A percentile compares a stretch with the other conserved stretches of the same genome.
Conservation (phyloP, 2,113 vertebrate species). For the Amia ocellicauda region DNA sequence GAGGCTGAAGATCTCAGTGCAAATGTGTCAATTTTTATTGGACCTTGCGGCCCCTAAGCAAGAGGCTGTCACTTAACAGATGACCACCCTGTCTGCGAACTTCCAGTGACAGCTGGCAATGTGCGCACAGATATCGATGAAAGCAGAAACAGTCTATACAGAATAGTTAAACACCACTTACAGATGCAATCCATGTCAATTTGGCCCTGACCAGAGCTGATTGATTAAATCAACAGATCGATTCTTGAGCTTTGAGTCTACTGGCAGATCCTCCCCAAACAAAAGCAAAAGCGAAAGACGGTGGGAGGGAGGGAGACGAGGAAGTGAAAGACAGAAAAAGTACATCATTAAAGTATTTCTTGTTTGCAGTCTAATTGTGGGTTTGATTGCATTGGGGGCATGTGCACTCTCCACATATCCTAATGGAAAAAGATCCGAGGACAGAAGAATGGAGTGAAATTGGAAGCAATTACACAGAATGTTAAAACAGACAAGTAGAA, state of each 20-base stretch:
- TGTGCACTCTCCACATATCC: too few relatives aligned
- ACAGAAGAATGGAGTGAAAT: background rate
- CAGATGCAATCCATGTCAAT: conserved; percentile 35
- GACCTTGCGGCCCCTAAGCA: too few relatives aligned
- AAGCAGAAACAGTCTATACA: conserved; percentile 20
- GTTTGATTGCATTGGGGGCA: background rate
- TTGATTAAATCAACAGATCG: conserved; percentile 39
- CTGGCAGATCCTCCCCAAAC: background rate
- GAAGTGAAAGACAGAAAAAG: too few relatives aligned
- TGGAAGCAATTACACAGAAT: background rate
- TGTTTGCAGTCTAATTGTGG: background rate
- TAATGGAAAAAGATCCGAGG: background rate
- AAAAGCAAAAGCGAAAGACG: background rate
- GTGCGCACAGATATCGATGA: conserved; percentile 28
- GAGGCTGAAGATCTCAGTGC: background rate
- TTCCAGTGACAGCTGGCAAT: background rate
- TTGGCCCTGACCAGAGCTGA: conserved; percentile 20
- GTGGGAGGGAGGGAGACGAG: too few relatives aligned
- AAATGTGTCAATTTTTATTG: too few relatives aligned
- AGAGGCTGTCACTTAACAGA: background rate
- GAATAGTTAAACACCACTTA: conserved; percentile 37
- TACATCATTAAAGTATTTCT: too few relatives aligned
- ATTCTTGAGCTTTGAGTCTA: conserved; percentile 18
- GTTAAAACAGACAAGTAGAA: conserved; percentile 1
- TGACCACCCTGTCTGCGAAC: background rate